These are phyloP conservation scores for Procavia capensis DNA, from an alignment of 2,113 vertebrate genomes.

Conservation along the genomic window DNA sequence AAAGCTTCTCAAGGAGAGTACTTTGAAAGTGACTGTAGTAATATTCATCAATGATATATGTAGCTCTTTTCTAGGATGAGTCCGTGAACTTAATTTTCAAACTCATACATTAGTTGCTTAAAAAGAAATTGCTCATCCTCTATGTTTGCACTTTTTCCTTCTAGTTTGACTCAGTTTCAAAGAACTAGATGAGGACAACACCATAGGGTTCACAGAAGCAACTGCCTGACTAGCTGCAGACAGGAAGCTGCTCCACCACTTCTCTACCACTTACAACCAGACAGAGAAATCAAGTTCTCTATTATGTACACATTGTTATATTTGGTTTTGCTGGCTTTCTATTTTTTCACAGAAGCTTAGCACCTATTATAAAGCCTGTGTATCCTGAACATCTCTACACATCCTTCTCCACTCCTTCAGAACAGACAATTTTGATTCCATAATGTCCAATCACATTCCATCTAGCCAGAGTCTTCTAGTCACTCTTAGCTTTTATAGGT, in stretches of 20 bases:
- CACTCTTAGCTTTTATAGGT: accelerated
- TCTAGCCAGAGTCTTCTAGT: neutral
- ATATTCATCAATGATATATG: too few species aligned
- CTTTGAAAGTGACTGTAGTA: too few species aligned
- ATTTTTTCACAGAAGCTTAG: neutral
- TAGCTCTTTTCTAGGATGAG: too few species aligned
- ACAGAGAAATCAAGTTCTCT: neutral
- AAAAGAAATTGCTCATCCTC: neutral
- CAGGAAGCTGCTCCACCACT: neutral
- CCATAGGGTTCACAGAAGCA: neutral
- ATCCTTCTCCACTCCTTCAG: neutral
- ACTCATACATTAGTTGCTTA: neutral
- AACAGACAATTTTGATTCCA: neutral
- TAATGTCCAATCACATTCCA: neutral
- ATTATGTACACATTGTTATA: neutral
- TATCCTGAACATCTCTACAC: neutral
- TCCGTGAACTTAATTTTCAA: too few species aligned
- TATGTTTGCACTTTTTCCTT: neutral
- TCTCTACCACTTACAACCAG: neutral
- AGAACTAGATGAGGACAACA: neutral
- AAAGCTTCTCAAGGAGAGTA: too few species aligned
- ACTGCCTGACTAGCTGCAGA: neutral
- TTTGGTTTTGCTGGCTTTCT: neutral
- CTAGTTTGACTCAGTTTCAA: neutral
- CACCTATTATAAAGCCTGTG: neutral